phyloP scores from a whole-genome alignment of 2,888 invertebrate species.

The Dinocampus coccinellae region DNA sequence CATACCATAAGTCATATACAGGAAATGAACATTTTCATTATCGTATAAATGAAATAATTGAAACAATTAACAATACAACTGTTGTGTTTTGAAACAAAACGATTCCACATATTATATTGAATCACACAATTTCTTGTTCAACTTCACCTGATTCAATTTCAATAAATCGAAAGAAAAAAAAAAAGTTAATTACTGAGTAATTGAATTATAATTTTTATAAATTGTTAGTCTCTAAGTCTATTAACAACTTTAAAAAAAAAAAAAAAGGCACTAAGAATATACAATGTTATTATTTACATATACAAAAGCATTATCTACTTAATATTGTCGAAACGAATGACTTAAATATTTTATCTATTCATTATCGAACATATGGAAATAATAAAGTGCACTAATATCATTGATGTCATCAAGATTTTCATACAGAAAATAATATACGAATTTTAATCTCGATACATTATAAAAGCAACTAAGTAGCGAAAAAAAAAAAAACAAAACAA shows the following conservation, averaged over 20 bases:
- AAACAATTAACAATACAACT: slow-evolving; percentile 41
- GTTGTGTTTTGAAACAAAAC: slow-evolving; percentile 11
- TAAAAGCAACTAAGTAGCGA: not conserved
- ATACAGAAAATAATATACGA: not conserved
- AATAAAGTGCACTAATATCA: not conserved
- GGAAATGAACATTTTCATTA: slow-evolving; percentile 49
- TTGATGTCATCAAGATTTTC: not conserved
- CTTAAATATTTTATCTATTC: slow-evolving; percentile 9
- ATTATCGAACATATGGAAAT: not conserved
- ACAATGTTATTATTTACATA: no score
- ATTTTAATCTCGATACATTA: not conserved
- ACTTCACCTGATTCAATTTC: no score
- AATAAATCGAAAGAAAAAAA: no score
- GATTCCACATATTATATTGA: slow-evolving; percentile 9
- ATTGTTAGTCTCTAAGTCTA: no score
- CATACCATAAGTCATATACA: slow-evolving; percentile 28
- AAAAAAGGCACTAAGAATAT: no score
- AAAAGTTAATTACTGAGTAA: no score
- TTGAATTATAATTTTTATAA: no score
- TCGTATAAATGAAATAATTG: slow-evolving; percentile 43
- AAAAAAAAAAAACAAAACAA: not conserved
- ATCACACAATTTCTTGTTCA: not conserved
- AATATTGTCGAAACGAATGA: not conserved
- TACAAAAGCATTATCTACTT: no score
- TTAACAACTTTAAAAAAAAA: no score